Percentiles rank a stretch among this genome's conserved stretches.
Conservation (phyloP, 2,888 invertebrate genomes). For the Megastigmus dorsalis region DNA sequence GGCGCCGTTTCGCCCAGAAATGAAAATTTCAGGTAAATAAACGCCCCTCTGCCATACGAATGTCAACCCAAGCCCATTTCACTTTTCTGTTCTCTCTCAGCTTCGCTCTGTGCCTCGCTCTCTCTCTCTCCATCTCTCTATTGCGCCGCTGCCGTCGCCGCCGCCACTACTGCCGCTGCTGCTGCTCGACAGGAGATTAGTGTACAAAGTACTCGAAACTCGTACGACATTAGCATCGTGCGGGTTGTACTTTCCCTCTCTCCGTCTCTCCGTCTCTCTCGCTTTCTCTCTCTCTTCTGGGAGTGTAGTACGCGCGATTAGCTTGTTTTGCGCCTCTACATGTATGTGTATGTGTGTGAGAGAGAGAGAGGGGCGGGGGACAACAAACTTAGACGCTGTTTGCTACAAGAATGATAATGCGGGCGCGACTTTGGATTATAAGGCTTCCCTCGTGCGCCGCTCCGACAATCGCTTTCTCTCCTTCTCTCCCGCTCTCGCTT, state of each 20-base stretch:
- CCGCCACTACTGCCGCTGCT: no score
- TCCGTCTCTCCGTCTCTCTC: not conserved
- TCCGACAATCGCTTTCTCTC: no score
- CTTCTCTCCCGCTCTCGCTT: no score
- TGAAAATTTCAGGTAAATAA: constrained; percentile 41
- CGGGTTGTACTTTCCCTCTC: not conserved
- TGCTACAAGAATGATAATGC: constrained; percentile 71
- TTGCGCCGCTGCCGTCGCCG: no score
- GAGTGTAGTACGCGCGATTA: constrained; percentile 11
- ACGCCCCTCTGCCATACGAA: constrained; percentile 6
- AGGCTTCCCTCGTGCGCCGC: constrained; percentile 57
- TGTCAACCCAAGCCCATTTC: not conserved
- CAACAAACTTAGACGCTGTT: constrained; percentile 68
- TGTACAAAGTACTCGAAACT: constrained; percentile 65
- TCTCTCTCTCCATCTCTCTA: not conserved
- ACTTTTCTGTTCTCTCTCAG: not conserved
- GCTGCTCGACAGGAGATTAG: constrained; percentile 60
- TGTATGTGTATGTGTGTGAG: not conserved
- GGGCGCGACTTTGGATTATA: constrained; percentile 67
- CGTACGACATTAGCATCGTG: constrained; percentile 51
- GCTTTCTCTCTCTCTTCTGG: not conserved
- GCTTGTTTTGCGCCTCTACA: not conserved
- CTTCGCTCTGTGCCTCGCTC: not conserved
- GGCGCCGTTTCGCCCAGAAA: not conserved
- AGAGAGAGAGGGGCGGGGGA: not conserved